These are phyloP conservation scores for Schizopygopsis malacanthus DNA, from an alignment of 2,797 vertebrate species.

Conservation along the genomic window DNA sequence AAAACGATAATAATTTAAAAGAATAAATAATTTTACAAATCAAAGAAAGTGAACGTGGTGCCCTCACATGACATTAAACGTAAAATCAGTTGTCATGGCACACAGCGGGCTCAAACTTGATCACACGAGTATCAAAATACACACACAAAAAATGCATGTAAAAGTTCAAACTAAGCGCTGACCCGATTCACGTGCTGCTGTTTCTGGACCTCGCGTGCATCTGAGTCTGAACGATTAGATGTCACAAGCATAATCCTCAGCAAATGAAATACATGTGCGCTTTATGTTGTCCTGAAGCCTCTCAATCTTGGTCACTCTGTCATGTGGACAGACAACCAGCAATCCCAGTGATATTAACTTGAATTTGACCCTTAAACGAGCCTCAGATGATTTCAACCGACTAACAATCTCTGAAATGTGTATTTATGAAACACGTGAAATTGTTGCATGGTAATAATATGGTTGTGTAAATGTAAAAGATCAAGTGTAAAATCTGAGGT, in stretches of 20 bases:
- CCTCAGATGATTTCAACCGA: not conserved
- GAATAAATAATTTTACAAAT: constrained; percentile 1
- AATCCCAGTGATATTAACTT: not conserved
- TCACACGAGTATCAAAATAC: not conserved
- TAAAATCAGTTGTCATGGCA: not conserved
- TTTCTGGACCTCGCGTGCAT: constrained; percentile 10
- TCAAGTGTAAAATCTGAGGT: not conserved
- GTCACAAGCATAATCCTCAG: constrained; percentile 72
- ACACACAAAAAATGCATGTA: not conserved
- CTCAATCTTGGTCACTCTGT: not conserved
- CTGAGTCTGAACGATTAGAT: constrained; percentile 69
- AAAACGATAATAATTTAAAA: not conserved
- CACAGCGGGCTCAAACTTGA: not conserved
- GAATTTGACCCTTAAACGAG: not conserved
- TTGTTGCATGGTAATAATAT: not conserved
- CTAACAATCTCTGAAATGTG: not conserved
- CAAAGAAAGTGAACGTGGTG: not conserved
- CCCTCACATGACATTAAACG: not conserved
- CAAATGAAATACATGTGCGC: constrained; percentile 73
- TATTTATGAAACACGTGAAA: not conserved
- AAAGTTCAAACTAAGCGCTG: not conserved
- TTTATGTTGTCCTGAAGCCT: constrained; percentile 12
- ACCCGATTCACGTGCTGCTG: constrained; percentile 14
- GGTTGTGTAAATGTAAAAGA: not conserved
- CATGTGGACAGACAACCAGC: not conserved